Evolutionary conservation across 2,797 vertebrate genomes (phyloP).

Genomic region (Phataginus tetradactyla): DNA sequence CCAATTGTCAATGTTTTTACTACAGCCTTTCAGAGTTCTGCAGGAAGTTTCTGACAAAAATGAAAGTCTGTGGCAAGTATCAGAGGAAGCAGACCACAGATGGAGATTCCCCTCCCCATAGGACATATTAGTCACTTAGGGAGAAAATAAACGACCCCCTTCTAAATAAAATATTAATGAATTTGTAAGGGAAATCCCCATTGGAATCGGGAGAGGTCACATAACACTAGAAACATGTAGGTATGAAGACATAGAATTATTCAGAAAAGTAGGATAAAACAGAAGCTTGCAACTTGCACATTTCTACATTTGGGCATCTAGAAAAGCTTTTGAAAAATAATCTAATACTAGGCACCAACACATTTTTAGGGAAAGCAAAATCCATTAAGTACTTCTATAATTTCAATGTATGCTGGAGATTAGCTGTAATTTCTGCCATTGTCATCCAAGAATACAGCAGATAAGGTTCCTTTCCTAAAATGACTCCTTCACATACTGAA

Average conservation of each 20-base stretch:
- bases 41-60: conserved; percentile 45
- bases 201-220: background rate
- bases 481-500: background rate
- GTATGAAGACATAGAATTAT: background rate
- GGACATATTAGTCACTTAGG: background rate
- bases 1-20: background rate
- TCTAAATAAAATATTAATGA: conserved; percentile 58
- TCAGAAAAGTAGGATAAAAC: conserved; percentile 10
- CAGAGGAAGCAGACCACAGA: conserved; percentile 28
- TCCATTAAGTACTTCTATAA: background rate
- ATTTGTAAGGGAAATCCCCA: conserved; percentile 38
- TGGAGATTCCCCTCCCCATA: background rate
- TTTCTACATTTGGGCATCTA: background rate
- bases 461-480: conserved; percentile 35
- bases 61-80: conserved; percentile 38
- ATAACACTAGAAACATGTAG: background rate
- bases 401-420: background rate
- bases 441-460: background rate
- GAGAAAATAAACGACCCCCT: conserved; percentile 15
- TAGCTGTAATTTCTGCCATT: background rate
- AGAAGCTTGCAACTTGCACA: background rate
- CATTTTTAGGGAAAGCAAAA: background rate
- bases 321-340: conserved; percentile 46
- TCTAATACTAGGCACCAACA: background rate
- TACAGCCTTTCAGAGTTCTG: conserved; percentile 30